phyloP scores from a whole-genome alignment of 2,888 invertebrate species.

The Epirrhoe alternata region DNA sequence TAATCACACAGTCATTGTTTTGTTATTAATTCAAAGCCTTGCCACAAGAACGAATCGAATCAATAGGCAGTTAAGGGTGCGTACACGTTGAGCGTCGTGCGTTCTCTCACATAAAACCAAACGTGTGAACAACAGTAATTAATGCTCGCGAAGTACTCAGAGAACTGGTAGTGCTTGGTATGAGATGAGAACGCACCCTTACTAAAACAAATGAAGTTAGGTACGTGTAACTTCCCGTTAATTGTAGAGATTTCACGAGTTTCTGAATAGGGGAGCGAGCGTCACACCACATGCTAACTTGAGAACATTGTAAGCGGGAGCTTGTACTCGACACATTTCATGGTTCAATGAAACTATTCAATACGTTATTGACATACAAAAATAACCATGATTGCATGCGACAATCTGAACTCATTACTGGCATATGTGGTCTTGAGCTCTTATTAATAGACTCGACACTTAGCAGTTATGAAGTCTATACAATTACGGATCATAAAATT shows the following conservation, averaged over 20 bases:
- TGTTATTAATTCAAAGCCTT: constrained; percentile 3
- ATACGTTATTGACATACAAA: constrained; percentile 41
- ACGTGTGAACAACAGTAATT: constrained; percentile 6
- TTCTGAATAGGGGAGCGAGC: constrained; percentile 31
- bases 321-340: constrained; percentile 26
- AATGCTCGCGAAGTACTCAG: constrained; percentile 5
- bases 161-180: constrained; percentile 13
- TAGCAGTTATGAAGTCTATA: constrained; percentile 44
- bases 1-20: constrained; percentile 17
- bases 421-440: constrained; percentile 41
- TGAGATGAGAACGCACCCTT: constrained; percentile 22
- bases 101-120: constrained; percentile 16
- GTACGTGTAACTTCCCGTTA: constrained; percentile 35
- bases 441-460: constrained; percentile 45
- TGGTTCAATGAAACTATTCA: constrained; percentile 35
- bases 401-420: constrained; percentile 41
- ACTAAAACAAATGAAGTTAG: constrained; percentile 22
- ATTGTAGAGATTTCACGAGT: constrained; percentile 38
- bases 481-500: constrained; percentile 45
- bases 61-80: constrained; percentile 16
- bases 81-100: constrained; percentile 12
- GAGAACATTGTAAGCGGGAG: constrained; percentile 28
- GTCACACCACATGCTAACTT: constrained; percentile 32
- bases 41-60: constrained; percentile 9
- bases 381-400: constrained; percentile 45